These are phyloP conservation scores for Zaprionus ghesquierei DNA, from an alignment of 1,140 invertebrate genomes.

Conservation along the genomic window DNA sequence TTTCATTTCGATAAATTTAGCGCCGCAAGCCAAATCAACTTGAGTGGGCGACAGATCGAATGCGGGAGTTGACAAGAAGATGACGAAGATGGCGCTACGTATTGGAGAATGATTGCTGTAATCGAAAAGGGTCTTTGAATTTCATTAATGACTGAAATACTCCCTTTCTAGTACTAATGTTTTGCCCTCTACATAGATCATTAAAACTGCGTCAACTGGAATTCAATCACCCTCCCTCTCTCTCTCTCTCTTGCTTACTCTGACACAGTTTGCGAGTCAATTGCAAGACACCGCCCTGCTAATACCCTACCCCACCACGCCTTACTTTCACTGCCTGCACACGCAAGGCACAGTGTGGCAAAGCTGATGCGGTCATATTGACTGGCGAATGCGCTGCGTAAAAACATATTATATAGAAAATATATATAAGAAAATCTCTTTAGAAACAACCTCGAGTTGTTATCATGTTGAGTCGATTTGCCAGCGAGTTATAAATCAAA, in stretches of 20 bases:
- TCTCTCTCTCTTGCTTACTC: not conserved
- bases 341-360: not conserved
- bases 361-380: not conserved
- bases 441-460: no score
- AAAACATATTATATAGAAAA: no score
- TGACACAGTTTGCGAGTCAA: not conserved
- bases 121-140: not conserved
- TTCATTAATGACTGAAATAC: constrained; percentile 1
- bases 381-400: not conserved
- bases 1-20: constrained; percentile 17
- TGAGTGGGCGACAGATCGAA: constrained; percentile 33
- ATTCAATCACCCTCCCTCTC: not conserved
- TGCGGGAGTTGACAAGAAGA: not conserved
- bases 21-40: constrained; percentile 18
- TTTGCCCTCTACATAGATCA: constrained; percentile 11
- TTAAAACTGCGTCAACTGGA: constrained; percentile 22
- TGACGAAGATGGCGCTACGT: not conserved
- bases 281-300: not conserved
- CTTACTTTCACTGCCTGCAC: no score
- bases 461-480: not conserved
- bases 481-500: not conserved
- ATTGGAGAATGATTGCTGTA: constrained; percentile 6
- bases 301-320: not conserved
- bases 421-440: no score
- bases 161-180: not conserved